Evolutionary conservation across 2,113 vertebrate species (phyloP).

Genomic region (Ptychochromis oligacanthus): DNA sequence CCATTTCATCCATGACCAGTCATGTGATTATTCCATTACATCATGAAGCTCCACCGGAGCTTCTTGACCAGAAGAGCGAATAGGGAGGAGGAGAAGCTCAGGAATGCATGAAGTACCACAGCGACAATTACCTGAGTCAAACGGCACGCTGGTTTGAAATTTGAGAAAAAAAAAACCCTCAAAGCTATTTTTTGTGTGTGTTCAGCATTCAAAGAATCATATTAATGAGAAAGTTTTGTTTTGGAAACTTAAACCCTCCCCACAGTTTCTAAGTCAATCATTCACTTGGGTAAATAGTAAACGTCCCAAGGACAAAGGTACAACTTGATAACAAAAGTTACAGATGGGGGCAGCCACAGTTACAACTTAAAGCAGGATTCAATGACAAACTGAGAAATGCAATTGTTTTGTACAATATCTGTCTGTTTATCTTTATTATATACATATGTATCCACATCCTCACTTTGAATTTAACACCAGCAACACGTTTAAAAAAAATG

Average conservation of each 20-base stretch:
- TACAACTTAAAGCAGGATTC: not conserved
- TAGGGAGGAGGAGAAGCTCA: constrained; percentile 27
- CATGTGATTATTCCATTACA: constrained; percentile 64
- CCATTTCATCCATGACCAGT: constrained; percentile 50
- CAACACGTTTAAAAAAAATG: not conserved
- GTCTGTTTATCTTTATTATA: not conserved
- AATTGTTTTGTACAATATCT: not conserved
- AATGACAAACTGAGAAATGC: not conserved
- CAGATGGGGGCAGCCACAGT: not conserved
- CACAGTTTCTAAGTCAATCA: constrained; percentile 70
- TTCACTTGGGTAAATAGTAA: constrained; percentile 73
- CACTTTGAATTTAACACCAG: not conserved
- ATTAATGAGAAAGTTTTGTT: constrained; percentile 1
- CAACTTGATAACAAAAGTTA: constrained; percentile 64
- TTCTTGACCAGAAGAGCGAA: constrained; percentile 33
- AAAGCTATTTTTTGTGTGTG: not conserved
- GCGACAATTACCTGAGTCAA: constrained; percentile 16
- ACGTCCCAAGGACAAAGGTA: constrained; percentile 70
- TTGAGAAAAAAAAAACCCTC: not conserved
- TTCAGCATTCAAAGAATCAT: not conserved
- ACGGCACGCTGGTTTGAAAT: not conserved
- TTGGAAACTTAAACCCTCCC: constrained; percentile 13
- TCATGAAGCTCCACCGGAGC: constrained; percentile 53
- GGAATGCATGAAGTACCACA: constrained; percentile 48
- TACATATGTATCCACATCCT: not conserved